phyloP scores from a whole-genome alignment of 1,140 invertebrate species.

The Musca vetustissima region DNA sequence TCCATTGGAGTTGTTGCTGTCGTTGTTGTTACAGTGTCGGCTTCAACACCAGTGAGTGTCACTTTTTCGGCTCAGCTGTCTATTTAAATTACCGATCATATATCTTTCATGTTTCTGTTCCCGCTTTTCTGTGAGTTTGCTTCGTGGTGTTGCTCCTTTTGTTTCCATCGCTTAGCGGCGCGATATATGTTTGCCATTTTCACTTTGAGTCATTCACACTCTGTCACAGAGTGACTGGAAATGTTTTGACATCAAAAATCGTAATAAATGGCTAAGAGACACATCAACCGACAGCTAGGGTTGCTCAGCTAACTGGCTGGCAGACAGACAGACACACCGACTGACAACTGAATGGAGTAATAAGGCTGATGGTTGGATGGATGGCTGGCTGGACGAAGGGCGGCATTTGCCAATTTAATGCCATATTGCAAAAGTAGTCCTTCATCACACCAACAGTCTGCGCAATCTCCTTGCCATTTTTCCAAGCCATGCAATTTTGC shows the following conservation, averaged over 20 bases:
- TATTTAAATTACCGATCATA: conserved; percentile 22
- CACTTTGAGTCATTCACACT: conserved; percentile 18
- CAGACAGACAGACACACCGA: background rate
- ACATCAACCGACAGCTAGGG: background rate
- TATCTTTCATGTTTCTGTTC: background rate
- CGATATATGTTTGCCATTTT: too few relatives aligned
- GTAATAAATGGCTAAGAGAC: conserved; percentile 18
- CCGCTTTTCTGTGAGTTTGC: too few relatives aligned
- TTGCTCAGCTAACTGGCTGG: background rate
- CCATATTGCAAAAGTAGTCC: too few relatives aligned
- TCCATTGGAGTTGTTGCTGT: background rate
- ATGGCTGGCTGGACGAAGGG: too few relatives aligned
- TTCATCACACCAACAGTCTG: too few relatives aligned
- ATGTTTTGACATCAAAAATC: conserved; percentile 20
- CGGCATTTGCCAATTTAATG: too few relatives aligned
- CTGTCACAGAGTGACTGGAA: background rate
- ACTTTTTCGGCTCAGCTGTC: conserved; percentile 19
- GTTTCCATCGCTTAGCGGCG: background rate
- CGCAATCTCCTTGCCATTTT: too few relatives aligned
- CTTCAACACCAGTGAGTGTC: conserved; percentile 20
- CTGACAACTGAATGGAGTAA: background rate
- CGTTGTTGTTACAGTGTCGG: conserved; percentile 5
- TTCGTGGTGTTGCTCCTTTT: background rate
- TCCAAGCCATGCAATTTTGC: too few relatives aligned
- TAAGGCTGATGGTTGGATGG: background rate